Base-by-base conservation (phyloP, 2,113 vertebrate species). In the Megalops atlanticus region DNA sequence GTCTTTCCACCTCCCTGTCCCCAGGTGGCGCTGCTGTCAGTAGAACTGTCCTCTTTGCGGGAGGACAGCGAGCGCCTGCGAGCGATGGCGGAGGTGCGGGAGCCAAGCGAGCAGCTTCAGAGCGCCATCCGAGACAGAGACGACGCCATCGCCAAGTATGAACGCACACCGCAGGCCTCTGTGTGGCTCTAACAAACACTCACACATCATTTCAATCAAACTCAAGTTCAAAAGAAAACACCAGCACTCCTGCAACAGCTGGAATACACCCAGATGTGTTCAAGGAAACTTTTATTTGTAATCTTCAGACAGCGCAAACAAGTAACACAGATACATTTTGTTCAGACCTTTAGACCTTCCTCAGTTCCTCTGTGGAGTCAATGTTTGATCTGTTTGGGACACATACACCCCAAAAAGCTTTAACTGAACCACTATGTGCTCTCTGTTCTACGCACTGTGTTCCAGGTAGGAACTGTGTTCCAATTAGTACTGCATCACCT, bases 71-170 rank as follows among this genome's bases (percentile, higher is more conserved):
- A 98, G 78, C 89, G 90, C 47, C 93, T 97, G 71, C 93, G 94
- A 88, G 89, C 90, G 1, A 93, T 95, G 83, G 89, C 94, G 1
- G 96, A 97, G 75, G 95, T 97, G 76, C 93, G 88, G 86, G 97
- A 97, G 71, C 94, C 94, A 77, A 94, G 90, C 38, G 96, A 98
- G 64, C 96, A 91, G 90, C 95, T 99, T 76, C 93, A 96, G 91
- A 98, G 95, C 70, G 98, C 98, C n/a, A 96, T 99, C 89, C 91
- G 94, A 90, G 98, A 99, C 93, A 86, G 97, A 79, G 98, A 99
- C 0, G 96, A 99, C 33, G 98, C 97, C 86, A 99, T 99, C 36
- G 93, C 97, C 84, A 99, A 98, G 98, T 99, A 94, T 78, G 95
- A 71, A 15, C 45, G 52, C 41, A 40, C 36, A 7, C 35, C 80